Evolutionary conservation across 2,888 invertebrate genomes (phyloP).

Genomic region (Lepas anatifera): DNA sequence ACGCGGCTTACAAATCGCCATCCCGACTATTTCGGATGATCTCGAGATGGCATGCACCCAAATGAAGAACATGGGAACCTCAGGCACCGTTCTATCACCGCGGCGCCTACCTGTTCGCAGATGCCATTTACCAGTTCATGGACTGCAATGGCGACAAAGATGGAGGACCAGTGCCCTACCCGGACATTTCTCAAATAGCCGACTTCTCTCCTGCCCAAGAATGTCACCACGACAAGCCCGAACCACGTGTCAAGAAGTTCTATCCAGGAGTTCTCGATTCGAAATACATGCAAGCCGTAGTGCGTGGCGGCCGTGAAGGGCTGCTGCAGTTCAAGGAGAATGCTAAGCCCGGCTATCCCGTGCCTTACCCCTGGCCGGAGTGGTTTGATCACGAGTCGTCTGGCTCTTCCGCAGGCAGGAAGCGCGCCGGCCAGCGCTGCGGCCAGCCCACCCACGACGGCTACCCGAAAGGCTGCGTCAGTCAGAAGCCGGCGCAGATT

Average conservation of each 20-base stretch:
- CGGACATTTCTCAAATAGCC: neutral
- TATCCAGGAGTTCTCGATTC: neutral
- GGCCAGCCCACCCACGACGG: neutral
- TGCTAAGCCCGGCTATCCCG: neutral
- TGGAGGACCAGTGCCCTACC: neutral
- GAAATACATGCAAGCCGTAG: constrained; percentile 2
- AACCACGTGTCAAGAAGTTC: neutral
- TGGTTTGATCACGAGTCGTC: constrained; percentile 9
- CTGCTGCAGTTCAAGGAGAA: neutral
- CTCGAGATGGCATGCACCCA: too few relatives aligned
- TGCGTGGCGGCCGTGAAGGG: constrained; percentile 4
- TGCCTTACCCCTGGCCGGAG: neutral
- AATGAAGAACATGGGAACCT: too few relatives aligned
- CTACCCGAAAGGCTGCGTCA: constrained; percentile 3
- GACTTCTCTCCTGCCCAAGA: neutral
- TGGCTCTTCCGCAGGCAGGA: constrained; percentile 7
- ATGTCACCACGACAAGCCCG: neutral
- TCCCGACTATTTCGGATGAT: too few relatives aligned
- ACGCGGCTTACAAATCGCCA: too few relatives aligned
- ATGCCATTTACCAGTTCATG: constrained; percentile 4
- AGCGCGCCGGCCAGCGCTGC: neutral
- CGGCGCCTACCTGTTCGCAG: too few relatives aligned
- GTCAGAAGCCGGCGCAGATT: neutral
- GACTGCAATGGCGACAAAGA: neutral
- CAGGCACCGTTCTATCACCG: too few relatives aligned